Conservation (phyloP, 2,888 invertebrate species). For the Balanococcus diminutus region DNA sequence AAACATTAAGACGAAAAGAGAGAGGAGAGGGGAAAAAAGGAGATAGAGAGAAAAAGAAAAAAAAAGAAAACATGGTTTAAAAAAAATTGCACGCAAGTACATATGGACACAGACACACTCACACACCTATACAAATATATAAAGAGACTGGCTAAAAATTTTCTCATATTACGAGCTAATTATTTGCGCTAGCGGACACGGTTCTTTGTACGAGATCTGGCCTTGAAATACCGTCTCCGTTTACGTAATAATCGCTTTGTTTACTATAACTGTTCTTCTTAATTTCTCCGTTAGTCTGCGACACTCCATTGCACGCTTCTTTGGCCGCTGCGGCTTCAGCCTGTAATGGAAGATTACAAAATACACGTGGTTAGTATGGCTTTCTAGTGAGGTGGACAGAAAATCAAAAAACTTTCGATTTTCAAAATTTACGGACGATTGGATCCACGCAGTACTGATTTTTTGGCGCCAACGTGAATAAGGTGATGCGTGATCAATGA, state of each 20-base stretch:
- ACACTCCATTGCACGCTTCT: constrained; percentile 54
- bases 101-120: neutral
- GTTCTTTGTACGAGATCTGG: constrained; percentile 58
- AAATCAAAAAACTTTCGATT: too few species aligned
- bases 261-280: constrained; percentile 58
- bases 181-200: constrained; percentile 50
- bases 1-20: neutral
- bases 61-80: neutral
- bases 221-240: constrained; percentile 57
- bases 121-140: neutral
- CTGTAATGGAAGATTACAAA: constrained; percentile 45
- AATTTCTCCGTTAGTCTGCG: constrained; percentile 46
- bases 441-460: too few species aligned
- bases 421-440: too few species aligned
- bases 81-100: constrained; percentile 34
- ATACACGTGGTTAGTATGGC: neutral
- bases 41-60: neutral
- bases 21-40: neutral
- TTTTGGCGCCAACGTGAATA: too few species aligned
- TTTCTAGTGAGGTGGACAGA: too few species aligned
- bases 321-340: constrained; percentile 43
- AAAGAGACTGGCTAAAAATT: constrained; percentile 17
- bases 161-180: constrained; percentile 37
- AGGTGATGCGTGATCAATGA: too few species aligned
- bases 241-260: constrained; percentile 58